These are phyloP conservation scores for Tachypleus tridentatus DNA, from an alignment of 1,140 invertebrate species.

Conservation along the genomic window DNA sequence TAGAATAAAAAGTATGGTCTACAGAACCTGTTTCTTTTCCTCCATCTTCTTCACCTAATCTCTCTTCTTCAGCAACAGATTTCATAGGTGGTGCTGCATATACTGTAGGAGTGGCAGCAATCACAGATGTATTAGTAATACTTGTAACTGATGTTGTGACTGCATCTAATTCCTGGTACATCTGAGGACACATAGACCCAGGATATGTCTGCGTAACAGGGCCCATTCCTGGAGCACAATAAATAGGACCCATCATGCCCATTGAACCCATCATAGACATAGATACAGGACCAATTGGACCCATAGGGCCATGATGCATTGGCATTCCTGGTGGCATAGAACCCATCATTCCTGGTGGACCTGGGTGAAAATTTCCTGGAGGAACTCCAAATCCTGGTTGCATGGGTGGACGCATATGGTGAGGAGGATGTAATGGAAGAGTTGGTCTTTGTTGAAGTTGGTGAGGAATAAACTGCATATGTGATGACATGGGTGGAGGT, in stretches of 20 bases:
- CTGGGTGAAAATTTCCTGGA: conserved; percentile 5
- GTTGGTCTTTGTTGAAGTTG: conserved; percentile 23
- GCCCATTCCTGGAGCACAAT: neutral
- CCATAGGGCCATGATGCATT: conserved; percentile 1
- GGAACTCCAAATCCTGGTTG: conserved; percentile 3
- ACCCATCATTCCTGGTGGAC: conserved; percentile 6
- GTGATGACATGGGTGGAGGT: conserved; percentile 5
- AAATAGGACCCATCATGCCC: neutral
- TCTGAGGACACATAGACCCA: neutral
- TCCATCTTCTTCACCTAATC: neutral
- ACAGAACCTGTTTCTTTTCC: conserved; percentile 3
- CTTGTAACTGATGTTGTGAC: neutral
- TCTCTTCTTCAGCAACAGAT: conserved; percentile 6
- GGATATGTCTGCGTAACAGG: neutral
- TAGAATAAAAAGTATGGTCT: conserved; percentile 1
- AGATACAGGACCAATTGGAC: neutral
- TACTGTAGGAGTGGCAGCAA: conserved; percentile 12
- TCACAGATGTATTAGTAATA: conserved; percentile 9
- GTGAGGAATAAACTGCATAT: conserved; percentile 22
- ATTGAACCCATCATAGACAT: conserved; percentile 5
- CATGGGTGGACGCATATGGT: conserved; percentile 2
- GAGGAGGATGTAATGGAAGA: conserved; percentile 8
- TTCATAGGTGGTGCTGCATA: conserved; percentile 20
- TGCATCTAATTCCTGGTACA: neutral
- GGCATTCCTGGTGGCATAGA: conserved; percentile 7